Percentiles rank a stretch among this genome's conserved stretches.
phyloP scores from a whole-genome alignment of 2,888 invertebrate genomes.

The Catocala sponsa region DNA sequence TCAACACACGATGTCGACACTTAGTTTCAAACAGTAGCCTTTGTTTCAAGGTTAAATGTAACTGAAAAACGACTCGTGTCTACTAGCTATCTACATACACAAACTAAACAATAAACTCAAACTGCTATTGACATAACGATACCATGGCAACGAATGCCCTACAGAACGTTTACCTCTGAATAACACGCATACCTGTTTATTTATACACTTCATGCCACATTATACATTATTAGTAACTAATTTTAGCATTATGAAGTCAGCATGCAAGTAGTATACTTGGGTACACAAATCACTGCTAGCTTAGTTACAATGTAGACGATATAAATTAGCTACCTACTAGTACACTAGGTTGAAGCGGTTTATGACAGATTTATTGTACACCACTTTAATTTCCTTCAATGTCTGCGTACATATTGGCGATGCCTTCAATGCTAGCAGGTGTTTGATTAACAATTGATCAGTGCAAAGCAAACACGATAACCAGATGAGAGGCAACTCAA shows the following conservation, averaged over 20 bases:
- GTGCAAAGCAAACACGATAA: constrained; percentile 64
- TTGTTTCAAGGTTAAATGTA: constrained; percentile 14
- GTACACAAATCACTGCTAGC: constrained; percentile 72
- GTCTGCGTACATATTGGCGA: constrained; percentile 49
- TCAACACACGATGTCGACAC: background rate
- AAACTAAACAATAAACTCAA: constrained; percentile 9
- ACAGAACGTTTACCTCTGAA: constrained; percentile 67
- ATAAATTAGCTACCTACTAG: constrained; percentile 53
- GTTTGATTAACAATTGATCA: constrained; percentile 65
- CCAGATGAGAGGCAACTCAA: constrained; percentile 57
- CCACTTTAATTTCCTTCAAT: constrained; percentile 57
- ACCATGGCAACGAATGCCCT: constrained; percentile 42
- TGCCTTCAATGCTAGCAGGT: constrained; percentile 61
- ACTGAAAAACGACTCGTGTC: constrained; percentile 18
- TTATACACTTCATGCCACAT: constrained; percentile 70
- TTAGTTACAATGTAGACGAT: constrained; percentile 70
- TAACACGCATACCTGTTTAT: constrained; percentile 69
- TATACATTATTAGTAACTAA: constrained; percentile 69
- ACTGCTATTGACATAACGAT: constrained; percentile 21
- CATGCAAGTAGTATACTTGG: constrained; percentile 78
- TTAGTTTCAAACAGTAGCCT: constrained; percentile 10
- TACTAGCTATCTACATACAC: constrained; percentile 12
- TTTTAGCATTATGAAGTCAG: constrained; percentile 77
- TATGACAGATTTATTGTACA: constrained; percentile 42
- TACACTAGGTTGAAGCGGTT: constrained; percentile 52